These are phyloP conservation scores for Sander lucioperca DNA, from an alignment of 2,113 vertebrate genomes.

Conservation along the genomic window DNA sequence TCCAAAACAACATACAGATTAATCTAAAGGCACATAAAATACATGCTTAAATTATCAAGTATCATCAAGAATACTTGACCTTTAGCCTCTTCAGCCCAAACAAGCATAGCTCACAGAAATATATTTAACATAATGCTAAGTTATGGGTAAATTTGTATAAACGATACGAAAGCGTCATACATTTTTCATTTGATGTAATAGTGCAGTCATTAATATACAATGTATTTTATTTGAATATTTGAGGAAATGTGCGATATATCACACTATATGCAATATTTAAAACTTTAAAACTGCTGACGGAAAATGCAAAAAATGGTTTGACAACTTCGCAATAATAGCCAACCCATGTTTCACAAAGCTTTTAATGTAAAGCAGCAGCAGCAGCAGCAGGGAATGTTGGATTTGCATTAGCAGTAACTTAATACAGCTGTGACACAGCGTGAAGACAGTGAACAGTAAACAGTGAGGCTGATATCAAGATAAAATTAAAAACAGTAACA, in stretches of 20 bases:
- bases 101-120: too few relatives aligned
- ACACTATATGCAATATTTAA: not conserved
- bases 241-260: not conserved
- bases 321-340: not conserved
- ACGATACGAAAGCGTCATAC: not conserved
- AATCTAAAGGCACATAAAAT: too few relatives aligned
- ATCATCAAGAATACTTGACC: too few relatives aligned
- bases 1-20: not conserved
- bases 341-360: not conserved
- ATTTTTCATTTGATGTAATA: not conserved
- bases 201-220: not conserved
- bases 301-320: not conserved
- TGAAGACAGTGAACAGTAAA: too few relatives aligned
- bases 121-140: too few relatives aligned
- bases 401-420: too few relatives aligned
- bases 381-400: too few relatives aligned
- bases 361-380: not conserved
- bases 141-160: not conserved
- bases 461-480: too few relatives aligned
- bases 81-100: not conserved
- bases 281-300: not conserved
- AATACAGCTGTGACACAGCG: too few relatives aligned
- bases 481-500: too few relatives aligned
- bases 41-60: too few relatives aligned
- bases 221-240: not conserved